Conservation (phyloP, 1,140 invertebrate species). For the Trichoplusia ni region DNA sequence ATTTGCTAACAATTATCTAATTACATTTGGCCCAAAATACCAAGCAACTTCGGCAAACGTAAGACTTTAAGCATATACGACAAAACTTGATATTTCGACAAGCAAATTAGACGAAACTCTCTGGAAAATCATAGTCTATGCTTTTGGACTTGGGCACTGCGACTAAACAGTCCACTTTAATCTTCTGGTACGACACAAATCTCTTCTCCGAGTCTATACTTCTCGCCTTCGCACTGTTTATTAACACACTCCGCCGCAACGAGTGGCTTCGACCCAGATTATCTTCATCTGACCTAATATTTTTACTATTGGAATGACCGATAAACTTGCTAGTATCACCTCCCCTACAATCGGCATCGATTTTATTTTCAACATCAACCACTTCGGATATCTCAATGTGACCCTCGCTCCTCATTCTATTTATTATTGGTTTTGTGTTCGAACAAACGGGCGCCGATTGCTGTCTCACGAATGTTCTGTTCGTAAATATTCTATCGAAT, state of each 20-base stretch:
- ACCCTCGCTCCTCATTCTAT: slow-evolving; percentile 68
- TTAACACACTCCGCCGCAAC: slow-evolving; percentile 74
- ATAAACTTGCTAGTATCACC: slow-evolving; percentile 58
- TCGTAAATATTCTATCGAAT: slow-evolving; percentile 67
- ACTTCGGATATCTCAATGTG: slow-evolving; percentile 62
- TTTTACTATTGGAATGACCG: slow-evolving; percentile 58
- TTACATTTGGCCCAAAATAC: too few species aligned
- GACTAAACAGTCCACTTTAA: slow-evolving; percentile 67
- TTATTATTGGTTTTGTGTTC: slow-evolving; percentile 57
- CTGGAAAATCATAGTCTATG: slow-evolving; percentile 70
- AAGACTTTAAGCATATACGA: too few species aligned
- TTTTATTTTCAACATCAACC: slow-evolving; percentile 50
- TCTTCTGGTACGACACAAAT: slow-evolving; percentile 63
- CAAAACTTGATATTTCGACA: too few species aligned
- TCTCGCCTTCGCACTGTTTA: slow-evolving; percentile 75
- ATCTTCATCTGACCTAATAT: slow-evolving; percentile 55
- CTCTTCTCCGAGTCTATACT: slow-evolving; percentile 71
- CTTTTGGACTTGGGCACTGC: slow-evolving; percentile 70
- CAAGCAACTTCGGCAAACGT: too few species aligned
- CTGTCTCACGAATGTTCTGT: slow-evolving; percentile 67
- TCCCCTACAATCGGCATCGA: slow-evolving; percentile 17
- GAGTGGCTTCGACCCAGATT: slow-evolving; percentile 54
- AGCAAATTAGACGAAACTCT: slow-evolving; percentile 68
- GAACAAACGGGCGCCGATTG: slow-evolving; percentile 71
- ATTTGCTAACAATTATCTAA: too few species aligned